Evolutionary conservation across 2,888 invertebrate species (phyloP).

Genomic region (Iselma pallidipennis): DNA sequence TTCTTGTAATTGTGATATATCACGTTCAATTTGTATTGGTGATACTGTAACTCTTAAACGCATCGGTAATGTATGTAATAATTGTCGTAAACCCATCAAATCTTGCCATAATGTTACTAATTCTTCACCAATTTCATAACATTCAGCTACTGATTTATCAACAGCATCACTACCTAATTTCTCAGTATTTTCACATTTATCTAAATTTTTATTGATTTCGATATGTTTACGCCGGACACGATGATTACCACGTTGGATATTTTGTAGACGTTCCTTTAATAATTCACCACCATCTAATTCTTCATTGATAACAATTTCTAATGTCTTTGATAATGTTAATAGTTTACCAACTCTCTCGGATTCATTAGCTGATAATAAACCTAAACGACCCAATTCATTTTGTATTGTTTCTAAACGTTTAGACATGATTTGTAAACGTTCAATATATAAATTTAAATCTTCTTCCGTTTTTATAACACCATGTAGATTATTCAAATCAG

Average conservation of each 20-base stretch:
- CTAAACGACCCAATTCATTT: slow-evolving; percentile 77
- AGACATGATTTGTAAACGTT: slow-evolving; percentile 76
- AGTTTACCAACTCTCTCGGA: slow-evolving; percentile 78
- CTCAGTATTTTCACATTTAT: slow-evolving; percentile 74
- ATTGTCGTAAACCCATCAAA: slow-evolving; percentile 73
- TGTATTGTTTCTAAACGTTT: slow-evolving; percentile 77
- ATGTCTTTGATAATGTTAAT: slow-evolving; percentile 69
- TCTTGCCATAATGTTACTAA: slow-evolving; percentile 76
- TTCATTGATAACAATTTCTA: slow-evolving; percentile 74
- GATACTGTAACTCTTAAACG: slow-evolving; percentile 76
- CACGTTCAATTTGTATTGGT: slow-evolving; percentile 68
- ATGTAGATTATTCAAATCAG: slow-evolving; percentile 70
- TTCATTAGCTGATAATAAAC: slow-evolving; percentile 72
- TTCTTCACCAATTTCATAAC: slow-evolving; percentile 71
- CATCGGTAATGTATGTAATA: slow-evolving; percentile 77
- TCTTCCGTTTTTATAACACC: slow-evolving; percentile 83
- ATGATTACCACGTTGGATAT: slow-evolving; percentile 72
- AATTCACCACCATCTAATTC: slow-evolving; percentile 76
- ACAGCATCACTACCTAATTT: slow-evolving; percentile 76
- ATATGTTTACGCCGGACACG: slow-evolving; percentile 71
- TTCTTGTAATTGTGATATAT: slow-evolving; percentile 75
- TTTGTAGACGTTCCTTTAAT: slow-evolving; percentile 74
- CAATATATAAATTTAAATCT: slow-evolving; percentile 79
- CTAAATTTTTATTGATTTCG: slow-evolving; percentile 64
- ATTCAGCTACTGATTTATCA: slow-evolving; percentile 74